Percentiles rank a stretch among this genome's conserved stretches.
phyloP scores from a whole-genome alignment of 2,888 invertebrate genomes.

The Deilephila elpenor region DNA sequence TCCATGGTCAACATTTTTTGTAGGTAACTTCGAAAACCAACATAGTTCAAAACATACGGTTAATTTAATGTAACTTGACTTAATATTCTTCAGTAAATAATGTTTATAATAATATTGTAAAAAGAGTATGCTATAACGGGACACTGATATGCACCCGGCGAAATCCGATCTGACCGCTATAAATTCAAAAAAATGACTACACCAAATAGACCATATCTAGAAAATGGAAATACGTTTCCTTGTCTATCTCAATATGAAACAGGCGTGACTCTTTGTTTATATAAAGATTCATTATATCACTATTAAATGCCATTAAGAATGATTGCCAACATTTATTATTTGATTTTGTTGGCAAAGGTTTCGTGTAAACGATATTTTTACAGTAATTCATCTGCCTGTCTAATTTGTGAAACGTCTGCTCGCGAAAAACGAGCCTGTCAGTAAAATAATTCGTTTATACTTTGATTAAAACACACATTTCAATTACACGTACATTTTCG shows the following conservation, averaged over 20 bases:
- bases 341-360: conserved; percentile 4
- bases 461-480: conserved; percentile 18
- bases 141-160: too few species aligned
- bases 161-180: too few species aligned
- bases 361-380: conserved; percentile 6
- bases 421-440: conserved; percentile 8
- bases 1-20: too few species aligned
- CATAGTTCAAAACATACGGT: too few species aligned
- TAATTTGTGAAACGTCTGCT: conserved; percentile 20
- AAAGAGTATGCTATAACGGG: too few species aligned
- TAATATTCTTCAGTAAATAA: too few species aligned
- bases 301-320: conserved; percentile 29
- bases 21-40: too few species aligned
- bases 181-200: too few species aligned
- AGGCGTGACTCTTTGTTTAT: background rate
- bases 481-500: conserved; percentile 31
- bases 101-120: too few species aligned
- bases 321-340: background rate
- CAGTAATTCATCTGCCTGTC: conserved; percentile 18
- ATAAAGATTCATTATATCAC: background rate
- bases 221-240: too few species aligned
- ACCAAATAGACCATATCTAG: too few species aligned
- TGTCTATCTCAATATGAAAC: background rate
- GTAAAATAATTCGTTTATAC: background rate
- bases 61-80: too few species aligned